A percentile compares a stretch with the other conserved stretches of the same genome.
Conservation (phyloP, 2,797 vertebrate genomes). For the Neoniphon sammara region DNA sequence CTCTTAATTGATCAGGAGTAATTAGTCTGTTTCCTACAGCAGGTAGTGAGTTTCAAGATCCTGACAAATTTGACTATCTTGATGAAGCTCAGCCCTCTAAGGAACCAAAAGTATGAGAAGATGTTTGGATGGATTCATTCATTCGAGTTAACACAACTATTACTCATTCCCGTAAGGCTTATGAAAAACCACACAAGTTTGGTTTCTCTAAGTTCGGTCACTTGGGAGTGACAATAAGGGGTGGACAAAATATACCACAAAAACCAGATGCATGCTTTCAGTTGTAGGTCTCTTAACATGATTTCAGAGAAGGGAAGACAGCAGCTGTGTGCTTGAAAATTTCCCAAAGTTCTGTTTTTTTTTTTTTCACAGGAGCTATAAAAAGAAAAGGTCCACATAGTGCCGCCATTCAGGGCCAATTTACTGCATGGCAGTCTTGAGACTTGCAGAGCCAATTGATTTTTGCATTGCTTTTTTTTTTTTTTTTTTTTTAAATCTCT, state of each 20-base stretch:
- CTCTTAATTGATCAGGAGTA: constrained; percentile 74
- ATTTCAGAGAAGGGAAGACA: constrained; percentile 49
- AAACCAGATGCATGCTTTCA: constrained; percentile 61
- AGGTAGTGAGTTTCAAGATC: constrained; percentile 40
- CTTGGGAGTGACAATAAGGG: constrained; percentile 28
- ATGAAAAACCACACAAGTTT: constrained; percentile 25
- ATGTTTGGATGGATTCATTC: constrained; percentile 30
- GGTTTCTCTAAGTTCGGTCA: constrained; percentile 52
- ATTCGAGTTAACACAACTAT: constrained; percentile 30
- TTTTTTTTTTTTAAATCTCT: constrained; percentile 45
- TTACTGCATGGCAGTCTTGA: constrained; percentile 80
- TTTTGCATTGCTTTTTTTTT: constrained; percentile 70
- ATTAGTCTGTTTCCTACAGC: constrained; percentile 72
- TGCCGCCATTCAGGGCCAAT: constrained; percentile 76
- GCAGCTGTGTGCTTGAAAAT: constrained; percentile 36
- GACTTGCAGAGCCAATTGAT: constrained; percentile 82
- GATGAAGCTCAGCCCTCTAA: constrained; percentile 43
- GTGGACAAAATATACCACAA: constrained; percentile 46
- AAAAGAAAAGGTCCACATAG: constrained; percentile 64
- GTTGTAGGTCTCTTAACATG: constrained; percentile 62
- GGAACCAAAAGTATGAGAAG: constrained; percentile 27
- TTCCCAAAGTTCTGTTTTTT: constrained; percentile 36
- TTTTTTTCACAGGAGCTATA: constrained; percentile 42
- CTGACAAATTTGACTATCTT: constrained; percentile 53
- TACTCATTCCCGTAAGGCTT: constrained; percentile 38